These are phyloP conservation scores for Hyppa rectilinea DNA, from an alignment of 2,888 invertebrate species.

Conservation along the genomic window DNA sequence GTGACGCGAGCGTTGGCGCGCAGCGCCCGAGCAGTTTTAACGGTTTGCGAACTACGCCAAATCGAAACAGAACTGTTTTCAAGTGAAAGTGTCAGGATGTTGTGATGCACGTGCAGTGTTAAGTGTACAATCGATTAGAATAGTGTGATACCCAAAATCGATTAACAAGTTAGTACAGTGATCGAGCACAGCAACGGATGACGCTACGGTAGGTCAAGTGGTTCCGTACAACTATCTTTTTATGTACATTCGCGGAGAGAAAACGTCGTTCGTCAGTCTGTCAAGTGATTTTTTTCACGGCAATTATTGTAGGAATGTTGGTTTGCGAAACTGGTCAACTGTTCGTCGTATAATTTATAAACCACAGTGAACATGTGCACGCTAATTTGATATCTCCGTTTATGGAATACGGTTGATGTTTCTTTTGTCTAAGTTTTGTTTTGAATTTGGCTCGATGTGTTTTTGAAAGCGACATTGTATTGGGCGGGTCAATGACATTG, in stretches of 20 bases:
- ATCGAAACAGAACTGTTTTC: slow-evolving; percentile 82
- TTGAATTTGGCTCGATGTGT: slow-evolving; percentile 42
- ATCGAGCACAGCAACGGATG: slow-evolving; percentile 56
- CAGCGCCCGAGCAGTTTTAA: slow-evolving; percentile 75
- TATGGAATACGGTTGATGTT: slow-evolving; percentile 38
- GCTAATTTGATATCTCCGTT: slow-evolving; percentile 53
- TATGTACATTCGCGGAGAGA: slow-evolving; percentile 68
- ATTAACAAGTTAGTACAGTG: slow-evolving; percentile 58
- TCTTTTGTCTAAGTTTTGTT: slow-evolving; percentile 29
- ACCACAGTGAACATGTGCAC: slow-evolving; percentile 34
- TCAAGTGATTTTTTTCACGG: slow-evolving; percentile 60
- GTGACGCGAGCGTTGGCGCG: slow-evolving; percentile 74
- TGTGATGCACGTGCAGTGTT: slow-evolving; percentile 73
- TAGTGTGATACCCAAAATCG: slow-evolving; percentile 56
- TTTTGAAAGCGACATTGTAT: background rate
- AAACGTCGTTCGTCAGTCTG: slow-evolving; percentile 67
- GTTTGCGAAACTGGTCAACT: slow-evolving; percentile 56
- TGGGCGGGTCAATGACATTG: slow-evolving; percentile 3
- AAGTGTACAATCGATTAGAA: slow-evolving; percentile 62
- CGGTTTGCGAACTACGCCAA: slow-evolving; percentile 73
- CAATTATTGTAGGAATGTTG: slow-evolving; percentile 61
- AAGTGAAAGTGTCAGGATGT: slow-evolving; percentile 84
- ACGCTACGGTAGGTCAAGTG: slow-evolving; percentile 70
- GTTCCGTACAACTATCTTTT: slow-evolving; percentile 67
- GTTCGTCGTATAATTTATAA: slow-evolving; percentile 47